Evolutionary conservation across 2,797 vertebrate species (phyloP).

Genomic region (Naso thynnoides): DNA sequence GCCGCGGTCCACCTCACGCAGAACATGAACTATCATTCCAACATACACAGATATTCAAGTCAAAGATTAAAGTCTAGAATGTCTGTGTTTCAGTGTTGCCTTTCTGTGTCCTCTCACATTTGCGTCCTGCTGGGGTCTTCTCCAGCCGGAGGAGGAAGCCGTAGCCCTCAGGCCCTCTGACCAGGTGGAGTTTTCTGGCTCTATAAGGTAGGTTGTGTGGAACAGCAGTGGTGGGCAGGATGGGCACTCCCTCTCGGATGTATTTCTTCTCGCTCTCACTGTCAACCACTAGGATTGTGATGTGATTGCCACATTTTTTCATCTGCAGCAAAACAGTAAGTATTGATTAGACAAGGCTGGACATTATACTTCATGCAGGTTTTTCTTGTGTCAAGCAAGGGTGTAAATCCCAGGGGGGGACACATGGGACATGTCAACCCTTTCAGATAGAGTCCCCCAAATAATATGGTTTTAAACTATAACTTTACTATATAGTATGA

Average conservation of each 20-base stretch:
- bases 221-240: constrained; percentile 87
- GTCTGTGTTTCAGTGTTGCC: accelerated
- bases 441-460: too few relatives aligned
- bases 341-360: background rate
- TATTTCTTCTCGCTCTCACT: constrained; percentile 88
- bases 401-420: too few relatives aligned
- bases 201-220: constrained; percentile 87
- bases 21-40: constrained; percentile 85
- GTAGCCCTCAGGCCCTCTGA: constrained; percentile 84
- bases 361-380: too few relatives aligned
- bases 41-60: background rate
- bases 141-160: constrained; percentile 93
- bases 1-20: constrained; percentile 86
- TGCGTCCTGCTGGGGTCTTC: constrained; percentile 75
- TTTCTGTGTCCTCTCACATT: constrained; percentile 79
- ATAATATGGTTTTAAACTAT: too few relatives aligned
- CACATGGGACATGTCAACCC: too few relatives aligned
- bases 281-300: constrained; percentile 92
- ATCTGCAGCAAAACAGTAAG: constrained; percentile 79
- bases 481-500: too few relatives aligned
- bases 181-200: constrained; percentile 84
- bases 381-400: too few relatives aligned
- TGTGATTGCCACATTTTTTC: constrained; percentile 84
- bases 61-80: background rate
- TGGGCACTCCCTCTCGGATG: constrained; percentile 78